A percentile compares a stretch with the other conserved stretches of the same genome.
phyloP scores from a whole-genome alignment of 2,113 vertebrate species.

The Apus apus region DNA sequence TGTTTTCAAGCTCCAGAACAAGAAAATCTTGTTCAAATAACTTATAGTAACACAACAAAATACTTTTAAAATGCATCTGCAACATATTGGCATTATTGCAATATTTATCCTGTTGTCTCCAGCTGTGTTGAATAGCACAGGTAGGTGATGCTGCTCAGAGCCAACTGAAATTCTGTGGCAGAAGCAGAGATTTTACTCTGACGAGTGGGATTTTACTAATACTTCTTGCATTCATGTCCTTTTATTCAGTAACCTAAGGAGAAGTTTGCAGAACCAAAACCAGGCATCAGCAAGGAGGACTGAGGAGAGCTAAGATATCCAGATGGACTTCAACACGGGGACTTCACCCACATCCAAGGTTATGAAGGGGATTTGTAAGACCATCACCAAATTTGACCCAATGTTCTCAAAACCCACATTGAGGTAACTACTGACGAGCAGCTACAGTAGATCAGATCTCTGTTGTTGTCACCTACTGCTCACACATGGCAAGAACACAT shows the following conservation, averaged over 20 bases:
- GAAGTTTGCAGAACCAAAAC: not conserved
- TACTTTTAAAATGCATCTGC: not conserved
- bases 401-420: rapidly evolving
- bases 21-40: not conserved
- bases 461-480: not conserved
- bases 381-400: not conserved
- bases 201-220: not conserved
- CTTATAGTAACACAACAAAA: not conserved
- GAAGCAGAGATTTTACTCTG: not conserved
- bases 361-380: not conserved
- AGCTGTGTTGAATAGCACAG: not conserved
- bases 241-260: not conserved
- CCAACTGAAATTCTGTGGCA: not conserved
- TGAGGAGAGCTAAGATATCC: not conserved
- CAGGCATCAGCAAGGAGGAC: not conserved
- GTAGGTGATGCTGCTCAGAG: not conserved
- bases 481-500: not conserved
- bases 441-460: not conserved
- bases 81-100: not conserved
- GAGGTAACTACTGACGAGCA: not conserved
- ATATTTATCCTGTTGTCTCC: not conserved
- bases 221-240: not conserved
- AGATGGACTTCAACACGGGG: not conserved
- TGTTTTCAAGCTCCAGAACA: not conserved
- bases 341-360: not conserved